These are phyloP conservation scores for Hoplias malabaricus DNA, from an alignment of 2,113 vertebrate genomes.

Conservation along the genomic window DNA sequence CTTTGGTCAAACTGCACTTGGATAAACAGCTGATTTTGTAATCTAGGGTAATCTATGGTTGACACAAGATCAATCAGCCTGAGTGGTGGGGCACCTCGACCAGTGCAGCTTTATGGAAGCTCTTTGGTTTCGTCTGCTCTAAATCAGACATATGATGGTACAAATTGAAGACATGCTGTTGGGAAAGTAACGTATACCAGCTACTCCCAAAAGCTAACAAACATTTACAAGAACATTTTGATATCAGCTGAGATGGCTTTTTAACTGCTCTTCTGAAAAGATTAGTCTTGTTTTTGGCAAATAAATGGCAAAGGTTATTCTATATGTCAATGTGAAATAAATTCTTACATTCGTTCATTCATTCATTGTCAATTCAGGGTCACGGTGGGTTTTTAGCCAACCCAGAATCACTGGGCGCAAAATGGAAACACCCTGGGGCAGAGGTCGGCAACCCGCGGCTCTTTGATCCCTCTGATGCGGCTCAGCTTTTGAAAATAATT, in stretches of 20 bases:
- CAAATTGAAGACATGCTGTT: conserved; percentile 11
- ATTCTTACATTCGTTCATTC: no score
- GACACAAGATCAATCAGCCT: not conserved
- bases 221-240: not conserved
- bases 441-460: no score
- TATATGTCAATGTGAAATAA: no score
- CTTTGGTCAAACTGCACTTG: conserved; percentile 23
- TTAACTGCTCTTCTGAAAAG: not conserved
- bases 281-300: not conserved
- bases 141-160: not conserved
- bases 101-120: not conserved
- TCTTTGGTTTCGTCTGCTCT: not conserved
- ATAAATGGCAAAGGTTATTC: no score
- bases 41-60: conserved; percentile 5
- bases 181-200: conserved; percentile 5
- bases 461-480: no score
- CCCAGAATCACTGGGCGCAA: no score
- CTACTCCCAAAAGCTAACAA: not conserved
- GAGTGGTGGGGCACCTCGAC: not conserved
- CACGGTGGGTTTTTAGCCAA: no score
- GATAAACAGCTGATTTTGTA: conserved; percentile 30
- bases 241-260: not conserved
- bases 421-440: no score
- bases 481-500: no score
- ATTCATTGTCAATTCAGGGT: no score